A percentile compares a stretch with the other conserved stretches of the same genome.
Conservation (phyloP, 2,888 invertebrate species). For the Abrostola tripartita region DNA sequence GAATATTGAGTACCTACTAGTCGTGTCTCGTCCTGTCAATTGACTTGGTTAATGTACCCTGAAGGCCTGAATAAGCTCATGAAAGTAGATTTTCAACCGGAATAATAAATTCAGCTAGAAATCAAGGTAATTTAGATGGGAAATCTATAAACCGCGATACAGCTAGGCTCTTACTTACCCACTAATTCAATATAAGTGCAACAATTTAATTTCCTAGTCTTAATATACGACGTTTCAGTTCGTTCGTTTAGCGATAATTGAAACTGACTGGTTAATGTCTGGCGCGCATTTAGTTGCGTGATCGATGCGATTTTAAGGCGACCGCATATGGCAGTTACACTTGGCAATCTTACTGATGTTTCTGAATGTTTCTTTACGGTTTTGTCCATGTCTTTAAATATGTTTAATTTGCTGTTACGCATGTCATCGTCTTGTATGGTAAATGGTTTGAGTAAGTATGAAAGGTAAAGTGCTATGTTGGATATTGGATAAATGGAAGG, state of each 20-base stretch:
- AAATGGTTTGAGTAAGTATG: too few species aligned
- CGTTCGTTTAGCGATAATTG: slow-evolving; percentile 51
- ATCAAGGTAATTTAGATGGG: not conserved
- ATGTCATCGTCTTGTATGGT: too few species aligned
- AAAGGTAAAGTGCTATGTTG: too few species aligned
- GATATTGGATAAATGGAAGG: too few species aligned
- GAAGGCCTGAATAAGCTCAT: not conserved
- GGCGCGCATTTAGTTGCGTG: slow-evolving; percentile 44
- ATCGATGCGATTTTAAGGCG: slow-evolving; percentile 52
- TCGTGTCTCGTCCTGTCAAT: too few species aligned
- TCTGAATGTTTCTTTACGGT: slow-evolving; percentile 23
- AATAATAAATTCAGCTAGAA: not conserved
- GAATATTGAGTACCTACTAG: too few species aligned
- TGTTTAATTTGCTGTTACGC: not conserved
- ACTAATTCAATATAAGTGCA: not conserved
- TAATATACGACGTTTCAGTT: slow-evolving; percentile 33
- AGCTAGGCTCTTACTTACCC: slow-evolving; percentile 4
- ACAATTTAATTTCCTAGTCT: slow-evolving; percentile 25
- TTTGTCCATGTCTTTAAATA: not conserved
- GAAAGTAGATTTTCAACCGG: not conserved
- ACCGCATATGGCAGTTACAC: slow-evolving; percentile 39
- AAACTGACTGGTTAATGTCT: slow-evolving; percentile 51
- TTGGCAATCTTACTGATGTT: slow-evolving; percentile 35
- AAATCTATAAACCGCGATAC: slow-evolving; percentile 11
- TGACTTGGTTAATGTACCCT: not conserved